phyloP scores from a whole-genome alignment of 1,140 invertebrate genomes.

The Drosophila rhopaloa region DNA sequence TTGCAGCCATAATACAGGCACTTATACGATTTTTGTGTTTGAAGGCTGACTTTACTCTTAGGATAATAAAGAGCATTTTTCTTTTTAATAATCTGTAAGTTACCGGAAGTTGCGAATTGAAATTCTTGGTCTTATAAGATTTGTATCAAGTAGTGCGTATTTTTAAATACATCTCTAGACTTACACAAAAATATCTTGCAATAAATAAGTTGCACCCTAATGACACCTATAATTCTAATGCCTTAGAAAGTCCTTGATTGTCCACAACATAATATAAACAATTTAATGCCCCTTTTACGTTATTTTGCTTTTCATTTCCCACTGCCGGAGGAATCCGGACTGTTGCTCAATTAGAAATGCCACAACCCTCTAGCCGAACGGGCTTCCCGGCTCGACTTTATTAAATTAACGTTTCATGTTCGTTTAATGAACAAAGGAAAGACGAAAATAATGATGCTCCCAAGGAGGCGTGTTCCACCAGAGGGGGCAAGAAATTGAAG shows the following conservation, averaged over 20 bases:
- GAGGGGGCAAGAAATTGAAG: neutral
- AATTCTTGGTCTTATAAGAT: too few relatives aligned
- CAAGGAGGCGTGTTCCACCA: constrained; percentile 27
- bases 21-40: too few relatives aligned
- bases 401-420: constrained; percentile 84
- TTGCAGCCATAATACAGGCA: too few relatives aligned
- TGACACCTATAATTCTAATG: neutral
- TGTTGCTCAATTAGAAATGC: constrained; percentile 65
- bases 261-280: constrained; percentile 11
- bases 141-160: too few relatives aligned
- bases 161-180: too few relatives aligned
- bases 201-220: neutral
- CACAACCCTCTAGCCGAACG: constrained; percentile 34
- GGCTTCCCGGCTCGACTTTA: constrained; percentile 69
- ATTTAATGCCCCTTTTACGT: constrained; percentile 13
- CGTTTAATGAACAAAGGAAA: constrained; percentile 81
- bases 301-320: constrained; percentile 29
- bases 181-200: neutral
- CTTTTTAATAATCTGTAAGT: too few relatives aligned
- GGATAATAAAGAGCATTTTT: too few relatives aligned
- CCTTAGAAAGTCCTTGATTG: neutral
- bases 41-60: too few relatives aligned
- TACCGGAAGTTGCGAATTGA: too few relatives aligned
- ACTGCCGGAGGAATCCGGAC: constrained; percentile 6
- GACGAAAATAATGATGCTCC: constrained; percentile 80